Evolutionary conservation across 2,888 invertebrate genomes (phyloP).

Genomic region (Drosophila falleni): DNA sequence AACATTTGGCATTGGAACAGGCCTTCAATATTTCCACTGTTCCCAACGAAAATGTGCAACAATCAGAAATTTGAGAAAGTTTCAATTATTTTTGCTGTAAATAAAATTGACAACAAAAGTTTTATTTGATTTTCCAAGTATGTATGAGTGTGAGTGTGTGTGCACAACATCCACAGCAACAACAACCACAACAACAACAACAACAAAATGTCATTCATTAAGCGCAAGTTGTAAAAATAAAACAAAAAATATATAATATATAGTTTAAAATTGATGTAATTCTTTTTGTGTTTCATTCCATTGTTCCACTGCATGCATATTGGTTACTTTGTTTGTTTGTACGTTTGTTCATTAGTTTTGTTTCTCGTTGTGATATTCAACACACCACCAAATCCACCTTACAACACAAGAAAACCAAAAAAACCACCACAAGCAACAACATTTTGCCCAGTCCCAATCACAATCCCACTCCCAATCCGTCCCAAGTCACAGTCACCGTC

Average conservation of each 20-base stretch:
- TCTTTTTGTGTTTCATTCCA: conserved; percentile 45
- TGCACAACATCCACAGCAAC: conserved; percentile 21
- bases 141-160: conserved; percentile 17
- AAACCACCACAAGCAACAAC: conserved; percentile 2
- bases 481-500: conserved; percentile 14
- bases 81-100: conserved; percentile 27
- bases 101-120: conserved; percentile 8
- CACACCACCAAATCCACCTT: not conserved
- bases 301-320: conserved; percentile 48
- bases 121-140: not conserved
- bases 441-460: not conserved
- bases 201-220: conserved; percentile 28
- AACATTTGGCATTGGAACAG: conserved; percentile 22
- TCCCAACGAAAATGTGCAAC: conserved; percentile 26
- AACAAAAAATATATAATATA: not conserved
- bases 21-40: conserved; percentile 9
- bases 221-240: conserved; percentile 37
- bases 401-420: not conserved
- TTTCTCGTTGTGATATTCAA: conserved; percentile 40
- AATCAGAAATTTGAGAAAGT: conserved; percentile 1
- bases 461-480: not conserved
- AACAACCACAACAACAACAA: conserved; percentile 18
- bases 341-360: conserved; percentile 41
- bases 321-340: conserved; percentile 17
- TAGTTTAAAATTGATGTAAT: conserved; percentile 2